phyloP scores from a whole-genome alignment of 1,140 invertebrate species.

The Drosophila carrolli region DNA sequence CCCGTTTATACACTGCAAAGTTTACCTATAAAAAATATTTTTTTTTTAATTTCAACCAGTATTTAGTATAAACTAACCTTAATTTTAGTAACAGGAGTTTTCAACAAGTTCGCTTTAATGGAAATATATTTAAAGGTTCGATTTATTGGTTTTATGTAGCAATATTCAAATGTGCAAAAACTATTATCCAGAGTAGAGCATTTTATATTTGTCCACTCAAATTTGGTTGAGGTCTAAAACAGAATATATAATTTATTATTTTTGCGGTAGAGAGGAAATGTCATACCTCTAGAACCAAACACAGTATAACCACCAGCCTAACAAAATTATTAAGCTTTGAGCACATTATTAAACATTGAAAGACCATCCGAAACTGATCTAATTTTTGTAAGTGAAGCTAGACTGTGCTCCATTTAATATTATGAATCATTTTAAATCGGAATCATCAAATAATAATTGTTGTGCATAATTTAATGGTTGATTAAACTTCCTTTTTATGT shows the following conservation, averaged over 20 bases:
- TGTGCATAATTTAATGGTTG: no score
- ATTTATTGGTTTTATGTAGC: slow-evolving; percentile 24
- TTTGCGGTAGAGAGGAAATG: background rate
- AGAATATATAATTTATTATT: no score
- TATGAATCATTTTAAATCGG: no score
- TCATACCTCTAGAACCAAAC: background rate
- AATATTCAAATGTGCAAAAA: slow-evolving; percentile 23
- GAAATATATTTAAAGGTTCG: slow-evolving; percentile 26
- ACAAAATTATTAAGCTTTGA: background rate
- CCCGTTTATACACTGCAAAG: slow-evolving; percentile 2
- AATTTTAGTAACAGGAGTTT: slow-evolving; percentile 1
- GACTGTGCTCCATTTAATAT: no score
- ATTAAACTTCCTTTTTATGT: no score
- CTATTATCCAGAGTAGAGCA: background rate
- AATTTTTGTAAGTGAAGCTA: no score
- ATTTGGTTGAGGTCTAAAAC: background rate
- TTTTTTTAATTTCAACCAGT: no score
- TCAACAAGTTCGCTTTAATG: background rate
- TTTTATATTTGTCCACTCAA: slow-evolving; percentile 16
- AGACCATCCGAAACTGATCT: no score
- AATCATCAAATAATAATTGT: no score
- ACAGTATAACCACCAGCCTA: background rate
- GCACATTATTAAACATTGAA: no score
- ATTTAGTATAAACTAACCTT: background rate
- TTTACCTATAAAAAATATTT: slow-evolving; percentile 6